Evolutionary conservation across 2,113 vertebrate genomes (phyloP).

Genomic region (Tenrec ecaudatus): DNA sequence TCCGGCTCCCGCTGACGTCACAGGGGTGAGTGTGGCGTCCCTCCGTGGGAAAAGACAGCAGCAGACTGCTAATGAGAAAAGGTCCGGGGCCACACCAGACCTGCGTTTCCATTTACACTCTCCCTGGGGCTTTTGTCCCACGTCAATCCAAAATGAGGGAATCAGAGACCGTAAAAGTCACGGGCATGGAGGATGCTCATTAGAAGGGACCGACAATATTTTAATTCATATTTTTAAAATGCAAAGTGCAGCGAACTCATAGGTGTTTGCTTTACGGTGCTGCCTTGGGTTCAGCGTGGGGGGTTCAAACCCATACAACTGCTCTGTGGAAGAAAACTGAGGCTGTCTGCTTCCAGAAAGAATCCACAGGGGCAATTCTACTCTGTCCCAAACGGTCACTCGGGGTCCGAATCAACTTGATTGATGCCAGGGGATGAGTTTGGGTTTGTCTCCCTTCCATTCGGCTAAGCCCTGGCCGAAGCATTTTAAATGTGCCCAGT

Average conservation of each 20-base stretch:
- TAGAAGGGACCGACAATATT: neutral
- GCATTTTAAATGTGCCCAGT: slow-evolving; percentile 4
- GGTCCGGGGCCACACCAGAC: neutral
- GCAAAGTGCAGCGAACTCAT: neutral
- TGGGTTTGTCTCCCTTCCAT: neutral
- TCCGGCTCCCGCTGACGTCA: neutral
- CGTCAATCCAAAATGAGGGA: neutral
- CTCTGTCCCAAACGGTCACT: too few relatives aligned
- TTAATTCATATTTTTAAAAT: neutral
- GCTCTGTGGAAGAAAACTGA: too few relatives aligned
- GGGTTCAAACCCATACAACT: too few relatives aligned
- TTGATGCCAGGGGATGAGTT: too few relatives aligned
- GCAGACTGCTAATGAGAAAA: neutral
- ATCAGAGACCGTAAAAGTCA: slow-evolving; percentile 11
- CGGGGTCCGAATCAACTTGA: too few relatives aligned
- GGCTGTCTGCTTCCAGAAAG: too few relatives aligned
- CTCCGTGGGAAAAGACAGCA: neutral
- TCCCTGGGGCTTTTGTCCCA: neutral
- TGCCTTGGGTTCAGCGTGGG: too few relatives aligned
- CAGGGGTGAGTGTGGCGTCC: neutral
- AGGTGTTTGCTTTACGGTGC: neutral
- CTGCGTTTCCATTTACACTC: neutral
- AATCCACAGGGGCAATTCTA: too few relatives aligned
- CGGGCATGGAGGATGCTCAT: too few relatives aligned
- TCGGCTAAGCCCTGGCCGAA: neutral